These are phyloP conservation scores for Drosophila paramelanica DNA, from an alignment of 2,888 invertebrate genomes.

Conservation along the genomic window DNA sequence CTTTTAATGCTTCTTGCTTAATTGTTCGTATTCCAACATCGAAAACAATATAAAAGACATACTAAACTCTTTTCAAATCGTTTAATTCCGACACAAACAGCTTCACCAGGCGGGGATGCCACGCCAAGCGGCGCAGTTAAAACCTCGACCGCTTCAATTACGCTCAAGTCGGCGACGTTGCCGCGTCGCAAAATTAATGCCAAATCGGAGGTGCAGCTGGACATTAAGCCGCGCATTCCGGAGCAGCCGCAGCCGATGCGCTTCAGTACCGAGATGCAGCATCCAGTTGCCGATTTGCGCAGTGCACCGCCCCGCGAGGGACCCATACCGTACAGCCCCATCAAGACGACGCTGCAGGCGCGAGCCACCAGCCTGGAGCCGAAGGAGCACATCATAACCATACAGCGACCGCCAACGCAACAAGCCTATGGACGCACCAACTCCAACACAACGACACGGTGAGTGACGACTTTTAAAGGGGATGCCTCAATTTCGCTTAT, in stretches of 20 bases:
- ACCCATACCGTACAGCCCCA: constrained; percentile 83
- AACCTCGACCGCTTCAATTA: constrained; percentile 88
- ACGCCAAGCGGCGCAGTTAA: constrained; percentile 83
- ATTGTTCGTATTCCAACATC: constrained; percentile 31
- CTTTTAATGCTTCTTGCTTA: constrained; percentile 34
- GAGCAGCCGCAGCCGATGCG: constrained; percentile 85
- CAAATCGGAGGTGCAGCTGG: constrained; percentile 88
- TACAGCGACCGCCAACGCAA: constrained; percentile 86
- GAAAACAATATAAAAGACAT: not conserved
- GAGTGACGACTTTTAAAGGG: constrained; percentile 12
- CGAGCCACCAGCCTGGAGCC: constrained; percentile 87
- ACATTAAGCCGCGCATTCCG: constrained; percentile 85
- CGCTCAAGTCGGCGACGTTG: constrained; percentile 88
- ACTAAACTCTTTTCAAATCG: constrained; percentile 9
- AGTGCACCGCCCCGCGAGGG: constrained; percentile 84
- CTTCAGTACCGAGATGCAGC: constrained; percentile 88
- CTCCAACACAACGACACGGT: constrained; percentile 83
- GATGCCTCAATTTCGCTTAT: not conserved
- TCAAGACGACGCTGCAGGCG: constrained; percentile 81
- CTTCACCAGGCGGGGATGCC: constrained; percentile 75
- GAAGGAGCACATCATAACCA: constrained; percentile 89
- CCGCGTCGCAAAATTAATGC: constrained; percentile 88
- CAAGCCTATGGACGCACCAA: constrained; percentile 82
- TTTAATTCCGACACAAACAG: constrained; percentile 40
- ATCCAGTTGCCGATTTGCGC: constrained; percentile 86